Percentiles rank a stretch among this genome's conserved stretches.
phyloP scores from a whole-genome alignment of 1,140 invertebrate genomes.

The Antheraea mylitta region DNA sequence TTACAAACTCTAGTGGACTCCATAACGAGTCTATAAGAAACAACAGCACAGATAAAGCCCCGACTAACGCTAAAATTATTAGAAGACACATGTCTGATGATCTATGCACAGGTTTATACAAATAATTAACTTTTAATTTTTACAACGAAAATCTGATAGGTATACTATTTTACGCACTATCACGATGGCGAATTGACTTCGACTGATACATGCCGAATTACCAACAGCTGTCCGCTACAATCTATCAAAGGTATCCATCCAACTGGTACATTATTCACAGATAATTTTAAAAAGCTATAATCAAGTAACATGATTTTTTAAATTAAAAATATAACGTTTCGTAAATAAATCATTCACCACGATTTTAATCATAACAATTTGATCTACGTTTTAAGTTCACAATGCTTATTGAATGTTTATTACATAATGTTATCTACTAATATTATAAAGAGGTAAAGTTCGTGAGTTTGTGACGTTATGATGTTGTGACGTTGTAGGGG shows the following conservation, averaged over 20 bases:
- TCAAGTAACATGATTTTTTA: too few species aligned
- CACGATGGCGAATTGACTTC: background rate
- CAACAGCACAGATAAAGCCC: conserved; percentile 55
- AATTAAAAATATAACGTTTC: too few species aligned
- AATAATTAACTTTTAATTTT: background rate
- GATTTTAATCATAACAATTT: too few species aligned
- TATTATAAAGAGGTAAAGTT: too few species aligned
- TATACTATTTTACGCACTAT: background rate
- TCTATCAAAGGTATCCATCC: background rate
- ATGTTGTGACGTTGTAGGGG: too few species aligned
- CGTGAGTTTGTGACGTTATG: too few species aligned
- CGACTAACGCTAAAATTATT: conserved; percentile 56
- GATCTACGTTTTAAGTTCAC: too few species aligned
- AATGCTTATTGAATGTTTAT: too few species aligned
- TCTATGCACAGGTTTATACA: background rate
- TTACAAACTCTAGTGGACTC: conserved; percentile 72
- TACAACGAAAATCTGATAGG: background rate
- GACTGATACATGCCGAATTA: background rate
- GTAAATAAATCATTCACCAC: too few species aligned
- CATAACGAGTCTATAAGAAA: conserved; percentile 74
- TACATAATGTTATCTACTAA: too few species aligned
- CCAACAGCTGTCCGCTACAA: background rate
- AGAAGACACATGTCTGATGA: conserved; percentile 36
- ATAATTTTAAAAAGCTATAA: too few species aligned
- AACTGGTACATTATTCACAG: background rate